These are phyloP conservation scores for Mythimna albipuncta DNA, from an alignment of 2,888 invertebrate genomes.

Conservation along the genomic window DNA sequence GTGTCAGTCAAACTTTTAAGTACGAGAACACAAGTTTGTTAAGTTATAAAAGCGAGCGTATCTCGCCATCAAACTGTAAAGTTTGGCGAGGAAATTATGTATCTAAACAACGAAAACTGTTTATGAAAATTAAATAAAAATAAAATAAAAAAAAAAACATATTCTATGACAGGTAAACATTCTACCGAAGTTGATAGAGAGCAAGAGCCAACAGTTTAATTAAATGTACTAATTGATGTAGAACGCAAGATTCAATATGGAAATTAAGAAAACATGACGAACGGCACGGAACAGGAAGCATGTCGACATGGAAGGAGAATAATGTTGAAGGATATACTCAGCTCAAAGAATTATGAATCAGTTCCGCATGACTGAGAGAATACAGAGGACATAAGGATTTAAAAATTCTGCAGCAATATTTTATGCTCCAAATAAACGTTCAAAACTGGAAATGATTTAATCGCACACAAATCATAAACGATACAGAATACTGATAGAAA, in stretches of 20 bases:
- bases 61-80: no score
- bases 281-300: conserved; percentile 18
- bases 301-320: conserved; percentile 26
- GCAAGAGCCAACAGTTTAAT: conserved; percentile 15
- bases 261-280: conserved; percentile 11
- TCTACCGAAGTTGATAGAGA: conserved; percentile 1
- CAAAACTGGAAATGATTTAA: conserved; percentile 22
- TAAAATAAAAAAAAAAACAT: no score
- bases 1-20: background rate
- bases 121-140: no score
- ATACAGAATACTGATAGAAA: conserved; percentile 52
- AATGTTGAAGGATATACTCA: conserved; percentile 30
- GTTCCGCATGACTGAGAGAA: background rate
- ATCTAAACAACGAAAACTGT: no score
- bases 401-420: background rate
- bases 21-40: no score
- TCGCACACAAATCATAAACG: conserved; percentile 53
- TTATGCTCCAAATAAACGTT: conserved; percentile 20
- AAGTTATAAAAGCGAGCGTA: no score
- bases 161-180: background rate
- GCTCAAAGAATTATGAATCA: conserved; percentile 25
- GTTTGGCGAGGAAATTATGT: no score
- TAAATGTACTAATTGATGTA: conserved; percentile 29
- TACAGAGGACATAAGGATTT: background rate
- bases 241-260: conserved; percentile 13